Conservation (phyloP, 30 jellyfish, hydroid and myxozoan species). For the Turritopsis dohrnii region DNA sequence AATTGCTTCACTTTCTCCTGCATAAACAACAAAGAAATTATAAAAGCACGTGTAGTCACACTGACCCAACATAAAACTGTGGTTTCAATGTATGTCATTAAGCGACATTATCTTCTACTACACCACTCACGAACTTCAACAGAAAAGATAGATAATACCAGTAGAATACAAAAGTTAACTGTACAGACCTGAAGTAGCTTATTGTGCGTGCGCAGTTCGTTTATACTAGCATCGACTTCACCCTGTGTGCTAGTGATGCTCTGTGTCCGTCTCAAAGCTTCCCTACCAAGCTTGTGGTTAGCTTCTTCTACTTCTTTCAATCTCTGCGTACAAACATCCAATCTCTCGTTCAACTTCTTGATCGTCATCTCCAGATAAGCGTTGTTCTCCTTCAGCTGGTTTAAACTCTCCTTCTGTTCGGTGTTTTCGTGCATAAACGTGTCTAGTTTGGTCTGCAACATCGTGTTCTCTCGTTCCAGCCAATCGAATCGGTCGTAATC, state of each 20-base stretch:
- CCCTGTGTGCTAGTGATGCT: conserved; percentile 10
- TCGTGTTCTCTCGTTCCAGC: conserved; percentile 29
- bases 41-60: neutral
- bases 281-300: conserved; percentile 38
- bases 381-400: conserved; percentile 13
- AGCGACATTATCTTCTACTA: neutral
- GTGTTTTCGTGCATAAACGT: conserved; percentile 17
- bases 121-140: too few species aligned
- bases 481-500: conserved; percentile 35
- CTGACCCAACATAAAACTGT: too few species aligned
- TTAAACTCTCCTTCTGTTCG: conserved; percentile 26
- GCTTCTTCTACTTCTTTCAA: conserved; percentile 42
- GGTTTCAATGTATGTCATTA: too few species aligned
- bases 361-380: conserved; percentile 27
- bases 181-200: conserved; percentile 20
- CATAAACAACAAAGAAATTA: neutral
- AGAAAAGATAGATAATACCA: too few species aligned
- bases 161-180: too few species aligned
- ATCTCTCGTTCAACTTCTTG: conserved; percentile 22
- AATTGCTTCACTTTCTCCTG: conserved; percentile 34
- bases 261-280: conserved; percentile 25
- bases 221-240: conserved; percentile 9
- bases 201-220: conserved; percentile 24
- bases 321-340: conserved; percentile 35
- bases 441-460: conserved; percentile 38